Conservation (phyloP, 2,888 invertebrate species). For the Noctua pronuba region DNA sequence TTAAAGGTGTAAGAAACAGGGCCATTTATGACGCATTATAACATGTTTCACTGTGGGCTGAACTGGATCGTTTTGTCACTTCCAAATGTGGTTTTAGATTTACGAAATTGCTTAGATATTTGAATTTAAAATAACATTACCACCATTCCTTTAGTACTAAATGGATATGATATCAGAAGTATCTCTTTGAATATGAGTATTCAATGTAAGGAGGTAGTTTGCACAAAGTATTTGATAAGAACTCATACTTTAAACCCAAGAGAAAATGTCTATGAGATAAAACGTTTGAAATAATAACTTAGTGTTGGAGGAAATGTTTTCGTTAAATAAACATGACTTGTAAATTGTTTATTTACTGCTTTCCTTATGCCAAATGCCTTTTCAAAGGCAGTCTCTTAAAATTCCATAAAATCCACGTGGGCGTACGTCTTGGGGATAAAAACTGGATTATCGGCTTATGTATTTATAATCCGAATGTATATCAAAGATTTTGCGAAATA, state of each 20-base stretch:
- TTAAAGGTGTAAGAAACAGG: conserved; percentile 32
- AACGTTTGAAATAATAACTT: conserved; percentile 41
- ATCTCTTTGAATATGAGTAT: conserved; percentile 34
- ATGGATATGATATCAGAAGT: conserved; percentile 35
- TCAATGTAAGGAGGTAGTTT: conserved; percentile 47
- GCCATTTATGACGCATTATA: conserved; percentile 27
- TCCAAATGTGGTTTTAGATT: conserved; percentile 56
- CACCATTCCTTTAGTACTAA: conserved; percentile 14
- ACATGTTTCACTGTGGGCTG: conserved; percentile 38
- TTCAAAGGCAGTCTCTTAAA: conserved; percentile 79
- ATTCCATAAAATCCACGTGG: conserved; percentile 77
- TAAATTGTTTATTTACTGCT: conserved; percentile 55
- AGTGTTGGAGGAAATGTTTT: conserved; percentile 44
- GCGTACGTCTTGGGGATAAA: conserved; percentile 80
- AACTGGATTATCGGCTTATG: conserved; percentile 83
- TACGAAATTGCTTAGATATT: conserved; percentile 62
- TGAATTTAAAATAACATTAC: conserved; percentile 62
- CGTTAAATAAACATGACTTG: conserved; percentile 57
- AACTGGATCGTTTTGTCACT: conserved; percentile 46
- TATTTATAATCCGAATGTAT: conserved; percentile 81
- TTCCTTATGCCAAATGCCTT: conserved; percentile 59
- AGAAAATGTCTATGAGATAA: conserved; percentile 45
- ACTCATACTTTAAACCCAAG: conserved; percentile 36
- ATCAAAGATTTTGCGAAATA: conserved; percentile 81
- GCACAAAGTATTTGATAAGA: conserved; percentile 40